These are phyloP conservation scores for Marasmarcha lunaedactyla DNA, from an alignment of 2,888 invertebrate species.

Conservation along the genomic window DNA sequence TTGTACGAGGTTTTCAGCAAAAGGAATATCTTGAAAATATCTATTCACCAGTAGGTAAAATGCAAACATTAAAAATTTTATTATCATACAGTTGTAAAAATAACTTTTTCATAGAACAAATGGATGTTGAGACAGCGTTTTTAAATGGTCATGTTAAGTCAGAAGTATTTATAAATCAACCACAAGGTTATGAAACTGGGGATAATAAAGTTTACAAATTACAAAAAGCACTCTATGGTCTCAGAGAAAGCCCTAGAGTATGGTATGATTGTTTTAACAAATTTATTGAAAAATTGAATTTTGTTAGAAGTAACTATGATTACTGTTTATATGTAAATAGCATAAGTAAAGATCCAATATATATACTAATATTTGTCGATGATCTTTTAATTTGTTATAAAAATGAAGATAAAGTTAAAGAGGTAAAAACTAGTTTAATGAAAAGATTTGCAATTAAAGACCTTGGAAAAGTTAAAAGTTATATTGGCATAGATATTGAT, in stretches of 20 bases:
- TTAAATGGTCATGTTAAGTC: conserved; percentile 13
- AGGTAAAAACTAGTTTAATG: conserved; percentile 18
- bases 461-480: conserved; percentile 19
- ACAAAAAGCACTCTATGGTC: conserved; percentile 8
- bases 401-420: conserved; percentile 15
- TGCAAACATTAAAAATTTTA: conserved; percentile 12
- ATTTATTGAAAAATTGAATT: neutral
- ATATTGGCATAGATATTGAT: conserved; percentile 14
- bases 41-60: conserved; percentile 11
- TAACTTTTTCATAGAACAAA: conserved; percentile 12
- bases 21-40: conserved; percentile 4
- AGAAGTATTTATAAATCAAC: conserved; percentile 12
- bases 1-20: conserved; percentile 19
- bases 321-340: neutral
- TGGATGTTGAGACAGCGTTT: conserved; percentile 15
- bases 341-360: conserved; percentile 11
- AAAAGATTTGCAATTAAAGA: conserved; percentile 23
- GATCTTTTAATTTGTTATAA: conserved; percentile 5
- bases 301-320: conserved; percentile 2
- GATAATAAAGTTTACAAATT: too few relatives aligned
- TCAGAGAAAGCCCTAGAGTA: conserved; percentile 2
- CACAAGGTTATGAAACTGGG: conserved; percentile 10
- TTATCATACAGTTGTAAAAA: conserved; percentile 12
- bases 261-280: conserved; percentile 4
- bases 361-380: conserved; percentile 9